phyloP scores from a whole-genome alignment of 2,888 invertebrate genomes.

The Drosophila conformis region DNA sequence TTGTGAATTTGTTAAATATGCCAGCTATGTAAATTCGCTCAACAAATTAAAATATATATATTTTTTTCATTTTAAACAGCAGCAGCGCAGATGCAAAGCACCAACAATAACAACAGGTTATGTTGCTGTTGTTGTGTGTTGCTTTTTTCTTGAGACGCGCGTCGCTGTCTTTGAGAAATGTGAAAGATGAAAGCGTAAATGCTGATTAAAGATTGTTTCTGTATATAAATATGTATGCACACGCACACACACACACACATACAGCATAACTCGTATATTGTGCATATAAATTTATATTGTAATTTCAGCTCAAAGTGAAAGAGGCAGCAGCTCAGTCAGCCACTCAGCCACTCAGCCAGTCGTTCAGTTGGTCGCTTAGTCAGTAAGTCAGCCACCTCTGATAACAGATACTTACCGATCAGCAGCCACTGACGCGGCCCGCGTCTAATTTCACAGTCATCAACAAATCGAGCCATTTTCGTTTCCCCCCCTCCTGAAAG shows the following conservation, averaged over 20 bases:
- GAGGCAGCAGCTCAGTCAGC: slow-evolving; percentile 45
- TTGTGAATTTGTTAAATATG: slow-evolving; percentile 53
- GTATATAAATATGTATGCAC: slow-evolving; percentile 49
- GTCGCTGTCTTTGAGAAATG: slow-evolving; percentile 72
- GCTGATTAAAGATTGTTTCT: slow-evolving; percentile 81
- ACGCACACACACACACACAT: slow-evolving; percentile 9
- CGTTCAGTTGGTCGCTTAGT: slow-evolving; percentile 55
- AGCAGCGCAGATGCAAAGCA: slow-evolving; percentile 46
- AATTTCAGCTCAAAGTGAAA: slow-evolving; percentile 76
- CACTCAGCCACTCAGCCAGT: slow-evolving; percentile 35
- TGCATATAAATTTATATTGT: slow-evolving; percentile 73
- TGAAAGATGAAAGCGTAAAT: slow-evolving; percentile 80
- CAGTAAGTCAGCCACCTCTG: slow-evolving; percentile 69
- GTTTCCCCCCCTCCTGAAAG: slow-evolving; percentile 44
- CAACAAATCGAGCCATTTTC: slow-evolving; percentile 54
- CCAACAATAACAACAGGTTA: slow-evolving; percentile 47
- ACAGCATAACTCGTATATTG: slow-evolving; percentile 26
- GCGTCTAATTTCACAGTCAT: slow-evolving; percentile 76
- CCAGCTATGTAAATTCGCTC: slow-evolving; percentile 70
- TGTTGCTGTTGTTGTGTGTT: slow-evolving; percentile 36
- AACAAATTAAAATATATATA: slow-evolving; percentile 69
- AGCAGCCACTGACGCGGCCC: slow-evolving; percentile 33
- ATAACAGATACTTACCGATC: slow-evolving; percentile 58
- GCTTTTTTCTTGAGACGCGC: slow-evolving; percentile 54
- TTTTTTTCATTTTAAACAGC: slow-evolving; percentile 38